phyloP scores from a whole-genome alignment of 1,140 invertebrate genomes.

The Helicoverpa armigera region DNA sequence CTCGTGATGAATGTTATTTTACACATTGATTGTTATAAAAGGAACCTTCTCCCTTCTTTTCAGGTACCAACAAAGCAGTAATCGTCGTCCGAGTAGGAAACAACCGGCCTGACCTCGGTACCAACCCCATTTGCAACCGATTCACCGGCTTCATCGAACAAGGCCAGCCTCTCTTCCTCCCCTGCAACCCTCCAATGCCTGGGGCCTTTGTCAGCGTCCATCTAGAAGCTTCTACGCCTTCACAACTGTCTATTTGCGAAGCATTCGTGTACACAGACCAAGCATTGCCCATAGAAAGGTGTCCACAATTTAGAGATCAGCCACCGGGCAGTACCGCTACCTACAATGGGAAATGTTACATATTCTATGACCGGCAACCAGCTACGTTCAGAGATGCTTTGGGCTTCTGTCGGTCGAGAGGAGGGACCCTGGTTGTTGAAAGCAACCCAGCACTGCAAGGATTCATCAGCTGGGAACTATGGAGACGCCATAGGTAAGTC shows the following conservation, averaged over 20 bases:
- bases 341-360: constrained; percentile 98
- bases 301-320: constrained; percentile 96
- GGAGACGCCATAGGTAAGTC: constrained; percentile 93
- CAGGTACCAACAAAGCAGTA: constrained; percentile 89
- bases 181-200: constrained; percentile 98
- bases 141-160: constrained; percentile 95
- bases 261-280: constrained; percentile 98
- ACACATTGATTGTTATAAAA: too few species aligned
- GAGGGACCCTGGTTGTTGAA: constrained; percentile 95
- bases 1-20: too few species aligned
- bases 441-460: constrained; percentile 97
- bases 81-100: constrained; percentile 97
- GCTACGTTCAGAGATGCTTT: constrained; percentile 93
- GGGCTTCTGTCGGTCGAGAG: constrained; percentile 92
- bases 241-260: constrained; percentile 96
- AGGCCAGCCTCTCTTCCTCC: constrained; percentile 96
- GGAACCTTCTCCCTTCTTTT: constrained; percentile 34
- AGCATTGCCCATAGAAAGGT: constrained; percentile 96
- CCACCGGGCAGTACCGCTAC: constrained; percentile 96
- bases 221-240: constrained; percentile 90
- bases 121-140: constrained; percentile 97
- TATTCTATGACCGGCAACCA: constrained; percentile 97
- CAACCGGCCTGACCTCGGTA: constrained; percentile 96
- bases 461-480: constrained; percentile 97
- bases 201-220: constrained; percentile 98